A percentile compares a stretch with the other conserved stretches of the same genome.
Conservation (phyloP, 2,888 invertebrate genomes). For the Imbricaverruca yamaguchii region DNA sequence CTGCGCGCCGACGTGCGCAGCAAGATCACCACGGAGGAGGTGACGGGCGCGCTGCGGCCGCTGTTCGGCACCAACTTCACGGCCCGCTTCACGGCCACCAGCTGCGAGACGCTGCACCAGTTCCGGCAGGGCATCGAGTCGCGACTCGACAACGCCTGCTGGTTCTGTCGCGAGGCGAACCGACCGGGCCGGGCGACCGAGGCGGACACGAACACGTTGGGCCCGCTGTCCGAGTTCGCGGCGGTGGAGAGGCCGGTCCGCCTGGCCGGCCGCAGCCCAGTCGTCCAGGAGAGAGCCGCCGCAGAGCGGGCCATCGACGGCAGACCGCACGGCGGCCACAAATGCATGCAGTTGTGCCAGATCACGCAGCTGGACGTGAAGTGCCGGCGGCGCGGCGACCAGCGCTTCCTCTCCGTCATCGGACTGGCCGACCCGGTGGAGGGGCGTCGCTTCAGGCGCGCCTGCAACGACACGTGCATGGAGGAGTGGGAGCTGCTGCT, state of each 20-base stretch:
- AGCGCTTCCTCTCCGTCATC: background rate
- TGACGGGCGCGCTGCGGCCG: slow-evolving; percentile 2
- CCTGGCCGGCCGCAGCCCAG: too few species aligned
- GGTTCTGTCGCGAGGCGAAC: background rate
- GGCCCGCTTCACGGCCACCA: background rate
- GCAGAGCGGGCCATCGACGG: background rate
- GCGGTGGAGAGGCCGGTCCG: too few species aligned
- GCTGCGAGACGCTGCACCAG: background rate
- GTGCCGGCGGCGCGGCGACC: background rate
- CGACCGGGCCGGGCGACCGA: too few species aligned
- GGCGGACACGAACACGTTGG: too few species aligned
- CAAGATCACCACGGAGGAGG: background rate
- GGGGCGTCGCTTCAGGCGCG: background rate
- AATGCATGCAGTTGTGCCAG: slow-evolving; percentile 1
- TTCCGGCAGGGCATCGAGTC: background rate
- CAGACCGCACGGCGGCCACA: background rate
- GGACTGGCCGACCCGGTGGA: background rate
- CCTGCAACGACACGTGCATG: slow-evolving; percentile 12
- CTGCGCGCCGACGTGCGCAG: background rate
- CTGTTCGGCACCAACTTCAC: slow-evolving; percentile 1
- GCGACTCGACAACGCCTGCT: background rate
- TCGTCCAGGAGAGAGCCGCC: too few species aligned
- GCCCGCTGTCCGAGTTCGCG: too few species aligned
- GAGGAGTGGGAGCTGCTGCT: slow-evolving; percentile 14
- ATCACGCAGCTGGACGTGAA: background rate